Evolutionary conservation across 2,888 invertebrate genomes (phyloP).

Genomic region (Tetragnatha montana): DNA sequence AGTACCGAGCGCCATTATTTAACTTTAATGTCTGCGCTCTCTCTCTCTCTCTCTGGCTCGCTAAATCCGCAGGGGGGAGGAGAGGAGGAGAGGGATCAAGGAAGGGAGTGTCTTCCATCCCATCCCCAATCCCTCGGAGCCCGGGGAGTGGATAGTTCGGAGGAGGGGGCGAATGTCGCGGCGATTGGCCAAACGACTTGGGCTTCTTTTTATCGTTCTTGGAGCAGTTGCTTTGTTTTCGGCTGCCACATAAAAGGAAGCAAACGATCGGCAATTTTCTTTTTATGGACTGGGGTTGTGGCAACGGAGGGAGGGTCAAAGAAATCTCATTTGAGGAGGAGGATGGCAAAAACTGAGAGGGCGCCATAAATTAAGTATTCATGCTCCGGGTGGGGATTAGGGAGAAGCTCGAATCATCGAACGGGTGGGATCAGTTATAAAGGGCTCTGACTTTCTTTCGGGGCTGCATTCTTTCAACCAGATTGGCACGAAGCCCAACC

Average conservation of each 20-base stretch:
- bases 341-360: not conserved
- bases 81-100: conserved; percentile 30
- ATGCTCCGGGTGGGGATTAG: not conserved
- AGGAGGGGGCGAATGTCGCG: conserved; percentile 62
- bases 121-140: conserved; percentile 16
- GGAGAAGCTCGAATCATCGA: not conserved
- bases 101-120: conserved; percentile 56
- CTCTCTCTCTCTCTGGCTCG: conserved; percentile 16
- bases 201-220: not conserved
- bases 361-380: not conserved
- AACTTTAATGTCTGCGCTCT: conserved; percentile 69
- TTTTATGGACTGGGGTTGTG: conserved; percentile 34
- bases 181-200: conserved; percentile 67
- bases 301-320: not conserved
- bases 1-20: conserved; percentile 60
- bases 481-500: too few species aligned
- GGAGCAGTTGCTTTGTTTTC: conserved; percentile 19
- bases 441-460: not conserved
- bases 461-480: too few species aligned
- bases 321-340: not conserved
- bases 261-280: conserved; percentile 42
- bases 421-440: not conserved
- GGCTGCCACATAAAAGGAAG: conserved; percentile 36
- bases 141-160: conserved; percentile 33
- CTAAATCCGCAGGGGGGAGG: not conserved